Evolutionary conservation across 2,797 vertebrate genomes (phyloP).

Genomic region (Molossus molossus): DNA sequence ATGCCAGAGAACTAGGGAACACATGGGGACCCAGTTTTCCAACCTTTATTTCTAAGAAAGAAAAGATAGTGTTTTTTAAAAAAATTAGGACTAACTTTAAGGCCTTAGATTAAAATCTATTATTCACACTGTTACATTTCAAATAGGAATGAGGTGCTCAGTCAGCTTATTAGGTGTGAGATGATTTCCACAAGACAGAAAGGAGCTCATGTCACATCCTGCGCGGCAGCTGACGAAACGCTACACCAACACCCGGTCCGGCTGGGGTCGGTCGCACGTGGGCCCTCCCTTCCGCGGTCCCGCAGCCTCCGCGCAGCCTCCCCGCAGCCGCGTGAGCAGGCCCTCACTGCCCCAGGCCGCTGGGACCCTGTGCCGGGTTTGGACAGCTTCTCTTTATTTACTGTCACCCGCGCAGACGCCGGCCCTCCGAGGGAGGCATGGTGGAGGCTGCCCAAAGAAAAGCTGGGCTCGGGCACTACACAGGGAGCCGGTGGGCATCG

Average conservation of each 20-base stretch:
- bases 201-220: constrained; percentile 77
- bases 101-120: constrained; percentile 86
- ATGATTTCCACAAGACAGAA: constrained; percentile 80
- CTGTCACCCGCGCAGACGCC: constrained; percentile 78
- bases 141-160: constrained; percentile 82
- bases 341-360: not conserved
- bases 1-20: not conserved
- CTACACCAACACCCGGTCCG: constrained; percentile 1
- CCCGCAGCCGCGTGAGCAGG: not conserved
- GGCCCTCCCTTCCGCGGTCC: not conserved
- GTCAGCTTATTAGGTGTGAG: constrained; percentile 83
- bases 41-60: constrained; percentile 46
- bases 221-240: constrained; percentile 35
- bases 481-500: fast-evolving
- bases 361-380: constrained; percentile 67
- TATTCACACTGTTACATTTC: constrained; percentile 86
- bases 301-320: not conserved
- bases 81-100: constrained; percentile 88
- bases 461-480: not conserved
- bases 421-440: constrained; percentile 6
- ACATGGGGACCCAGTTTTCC: not conserved
- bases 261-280: not conserved
- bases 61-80: constrained; percentile 74
- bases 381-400: constrained; percentile 82
- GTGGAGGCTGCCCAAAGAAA: not conserved